A percentile compares a stretch with the other conserved stretches of the same genome.
phyloP scores from a whole-genome alignment of 2,797 vertebrate genomes.

The Schizothorax lantsangensis region DNA sequence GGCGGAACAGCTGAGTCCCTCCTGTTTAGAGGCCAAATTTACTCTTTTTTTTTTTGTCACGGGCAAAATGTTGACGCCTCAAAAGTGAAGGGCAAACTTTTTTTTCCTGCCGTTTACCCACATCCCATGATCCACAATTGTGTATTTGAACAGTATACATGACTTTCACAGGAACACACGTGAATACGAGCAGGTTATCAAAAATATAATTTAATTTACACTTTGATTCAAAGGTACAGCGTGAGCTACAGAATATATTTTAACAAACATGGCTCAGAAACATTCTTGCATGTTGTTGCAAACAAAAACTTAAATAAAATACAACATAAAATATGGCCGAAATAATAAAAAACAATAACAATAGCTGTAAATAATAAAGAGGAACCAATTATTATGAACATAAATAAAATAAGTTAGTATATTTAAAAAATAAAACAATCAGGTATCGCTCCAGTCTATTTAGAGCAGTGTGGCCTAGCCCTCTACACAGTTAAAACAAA shows the following conservation, averaged over 20 bases:
- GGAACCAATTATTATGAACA: slow-evolving; percentile 51
- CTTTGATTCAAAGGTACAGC: slow-evolving; percentile 54
- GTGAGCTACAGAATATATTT: slow-evolving; percentile 52
- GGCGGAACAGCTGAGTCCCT: slow-evolving; percentile 62
- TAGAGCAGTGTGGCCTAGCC: slow-evolving; percentile 38
- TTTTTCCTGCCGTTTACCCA: slow-evolving; percentile 5
- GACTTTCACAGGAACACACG: slow-evolving; percentile 4
- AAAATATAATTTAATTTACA: slow-evolving; percentile 66
- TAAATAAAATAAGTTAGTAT: slow-evolving; percentile 67
- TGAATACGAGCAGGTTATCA: slow-evolving; percentile 52
- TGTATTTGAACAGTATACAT: neutral
- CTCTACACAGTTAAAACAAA: slow-evolving; percentile 45
- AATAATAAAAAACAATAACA: slow-evolving; percentile 53
- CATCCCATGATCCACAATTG: slow-evolving; percentile 10
- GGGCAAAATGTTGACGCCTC: slow-evolving; percentile 55
- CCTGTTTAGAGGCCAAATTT: slow-evolving; percentile 49
- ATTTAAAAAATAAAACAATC: slow-evolving; percentile 32
- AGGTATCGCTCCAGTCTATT: slow-evolving; percentile 35
- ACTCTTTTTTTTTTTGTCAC: slow-evolving; percentile 48
- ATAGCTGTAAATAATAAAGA: slow-evolving; percentile 59
- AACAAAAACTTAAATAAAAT: slow-evolving; percentile 61
- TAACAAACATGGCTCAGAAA: slow-evolving; percentile 54
- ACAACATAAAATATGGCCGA: slow-evolving; percentile 56
- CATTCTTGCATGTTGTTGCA: slow-evolving; percentile 49
- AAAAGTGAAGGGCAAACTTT: slow-evolving; percentile 48